phyloP scores from a whole-genome alignment of 92 coral and sea anemone genomes.

The Porites rus region DNA sequence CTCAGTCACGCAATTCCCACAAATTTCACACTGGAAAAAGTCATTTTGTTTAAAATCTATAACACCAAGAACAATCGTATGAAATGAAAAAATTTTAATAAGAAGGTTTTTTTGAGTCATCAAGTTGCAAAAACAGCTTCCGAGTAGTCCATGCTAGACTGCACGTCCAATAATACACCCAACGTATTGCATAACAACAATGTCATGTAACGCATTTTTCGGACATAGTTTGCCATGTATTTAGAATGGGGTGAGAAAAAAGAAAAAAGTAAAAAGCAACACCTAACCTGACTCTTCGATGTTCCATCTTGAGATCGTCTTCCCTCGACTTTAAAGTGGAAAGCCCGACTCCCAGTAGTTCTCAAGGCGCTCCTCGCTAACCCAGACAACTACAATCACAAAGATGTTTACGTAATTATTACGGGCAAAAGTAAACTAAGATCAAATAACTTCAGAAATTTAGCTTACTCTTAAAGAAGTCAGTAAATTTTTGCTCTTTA shows the following conservation, averaged over 20 bases:
- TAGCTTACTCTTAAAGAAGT: conserved; percentile 19
- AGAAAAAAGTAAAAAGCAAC: background rate
- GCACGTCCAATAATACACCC: background rate
- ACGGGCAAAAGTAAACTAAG: background rate
- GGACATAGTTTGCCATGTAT: background rate
- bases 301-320: conserved; percentile 78
- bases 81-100: background rate
- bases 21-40: background rate
- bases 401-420: too few relatives aligned
- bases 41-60: background rate
- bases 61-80: background rate
- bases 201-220: conserved; percentile 11
- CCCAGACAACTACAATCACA: conserved; percentile 59
- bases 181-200: conserved; percentile 32
- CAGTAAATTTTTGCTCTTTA: conserved; percentile 10
- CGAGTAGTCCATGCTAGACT: background rate
- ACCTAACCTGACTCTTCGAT: conserved; percentile 81
- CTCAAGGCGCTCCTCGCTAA: conserved; percentile 64
- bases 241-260: background rate
- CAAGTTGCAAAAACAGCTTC: background rate
- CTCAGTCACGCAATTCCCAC: background rate
- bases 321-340: conserved; percentile 88
- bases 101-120: background rate
- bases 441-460: background rate
- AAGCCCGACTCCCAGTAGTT: conserved; percentile 70